Evolutionary conservation across 2,797 vertebrate species (phyloP), one percentile per base, ranked within the genome.

Genomic region (Cuculus canorus): DNA sequence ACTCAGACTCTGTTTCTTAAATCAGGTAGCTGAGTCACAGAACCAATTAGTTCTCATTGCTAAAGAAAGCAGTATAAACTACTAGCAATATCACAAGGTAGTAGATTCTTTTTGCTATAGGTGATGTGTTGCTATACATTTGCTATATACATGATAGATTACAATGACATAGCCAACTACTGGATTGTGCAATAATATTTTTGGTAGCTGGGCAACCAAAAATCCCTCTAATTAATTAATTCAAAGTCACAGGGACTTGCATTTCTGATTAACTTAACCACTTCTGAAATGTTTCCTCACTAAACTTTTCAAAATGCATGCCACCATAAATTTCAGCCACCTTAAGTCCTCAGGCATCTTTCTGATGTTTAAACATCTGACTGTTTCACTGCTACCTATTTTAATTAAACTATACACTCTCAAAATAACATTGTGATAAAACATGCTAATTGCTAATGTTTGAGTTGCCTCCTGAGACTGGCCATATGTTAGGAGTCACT

Each of bases 321-420:
- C 64, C 59, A 18, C 86, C 88, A 69, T 82, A 95, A 92, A 73
- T 45, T 84, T 75, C 81, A 95, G 79, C 54, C 71, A 64, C 71
- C 88, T 96, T 77, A 96, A 94, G 94, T 91, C 75, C 86, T 63
- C 82, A 83, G 66, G 59, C 64, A 56, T 91, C 93, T 92, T 87
- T 16, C 53, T 88, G 79, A 41, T 79, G 86, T 79, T 94, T 85
- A 78, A 88, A 78, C 84, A 96, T 84, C 88, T 86, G 80, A 91
- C 53, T 80, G 69, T 95, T 94, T 95, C 77, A 63, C 66, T 24
- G 87, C 45, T 90, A 94, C 90, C 50, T 89, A 70, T 79, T 92
- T 96, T 94, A 96, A 97, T 97, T 96, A 96, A 96, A 96, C 86
- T 83, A 81, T 94, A 92, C 76, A 18, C 28, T 86, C 95, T 80